Evolutionary conservation across 2,113 vertebrate species (phyloP).

Genomic region (Cromileptes altivelis): DNA sequence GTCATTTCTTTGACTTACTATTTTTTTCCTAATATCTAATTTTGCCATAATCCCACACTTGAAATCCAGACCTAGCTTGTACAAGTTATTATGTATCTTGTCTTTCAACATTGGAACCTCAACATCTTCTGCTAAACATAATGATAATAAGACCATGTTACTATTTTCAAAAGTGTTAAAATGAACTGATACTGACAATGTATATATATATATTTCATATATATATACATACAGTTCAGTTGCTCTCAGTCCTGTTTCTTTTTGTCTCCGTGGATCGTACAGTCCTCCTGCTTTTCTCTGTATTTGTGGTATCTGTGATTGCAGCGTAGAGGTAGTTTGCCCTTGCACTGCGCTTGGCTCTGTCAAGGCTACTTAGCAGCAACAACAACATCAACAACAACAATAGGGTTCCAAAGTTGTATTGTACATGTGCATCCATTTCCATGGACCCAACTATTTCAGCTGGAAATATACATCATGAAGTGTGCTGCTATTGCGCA

Average conservation of each 20-base stretch:
- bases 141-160: background rate
- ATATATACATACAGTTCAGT: background rate
- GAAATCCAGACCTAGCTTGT: constrained; percentile 18
- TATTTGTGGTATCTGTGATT: constrained; percentile 46
- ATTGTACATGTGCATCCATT: constrained; percentile 26
- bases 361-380: constrained; percentile 26
- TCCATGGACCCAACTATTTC: constrained; percentile 6
- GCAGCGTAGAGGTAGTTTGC: constrained; percentile 36
- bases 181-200: constrained; percentile 3
- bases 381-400: background rate
- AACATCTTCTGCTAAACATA: constrained; percentile 17
- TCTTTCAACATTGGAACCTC: constrained; percentile 31
- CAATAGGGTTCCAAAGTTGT: constrained; percentile 25
- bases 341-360: constrained; percentile 40
- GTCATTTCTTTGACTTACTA: background rate
- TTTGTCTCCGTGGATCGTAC: constrained; percentile 36
- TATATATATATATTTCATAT: background rate
- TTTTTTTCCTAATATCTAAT: background rate
- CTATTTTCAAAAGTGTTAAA: constrained; percentile 6
- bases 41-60: constrained; percentile 21
- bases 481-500: constrained; percentile 52
- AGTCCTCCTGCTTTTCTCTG: constrained; percentile 48
- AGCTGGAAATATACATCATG: constrained; percentile 27
- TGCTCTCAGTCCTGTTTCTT: constrained; percentile 26
- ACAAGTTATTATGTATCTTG: background rate